Evolutionary conservation across 1,140 invertebrate genomes (phyloP).

Genomic region (Drosophila ogumai): DNA sequence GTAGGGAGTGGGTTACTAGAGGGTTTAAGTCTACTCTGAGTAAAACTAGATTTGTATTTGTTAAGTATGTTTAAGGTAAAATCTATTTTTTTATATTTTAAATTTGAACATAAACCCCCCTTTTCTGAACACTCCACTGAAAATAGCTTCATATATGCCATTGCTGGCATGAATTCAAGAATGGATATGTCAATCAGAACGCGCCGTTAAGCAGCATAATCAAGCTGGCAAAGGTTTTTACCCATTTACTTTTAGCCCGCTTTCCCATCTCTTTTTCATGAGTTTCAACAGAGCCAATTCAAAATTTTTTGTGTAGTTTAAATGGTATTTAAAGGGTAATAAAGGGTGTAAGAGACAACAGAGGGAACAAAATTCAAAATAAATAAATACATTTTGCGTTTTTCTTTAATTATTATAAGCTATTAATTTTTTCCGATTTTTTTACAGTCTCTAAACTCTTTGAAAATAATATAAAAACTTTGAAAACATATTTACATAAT

Average conservation of each 20-base stretch:
- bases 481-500: background rate
- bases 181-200: slow-evolving; percentile 63
- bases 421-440: background rate
- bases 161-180: slow-evolving; percentile 39
- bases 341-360: background rate
- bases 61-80: background rate
- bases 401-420: background rate
- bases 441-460: background rate
- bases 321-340: background rate
- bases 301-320: slow-evolving; percentile 10
- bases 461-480: background rate
- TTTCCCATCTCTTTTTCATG: slow-evolving; percentile 13
- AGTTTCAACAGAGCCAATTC: slow-evolving; percentile 20
- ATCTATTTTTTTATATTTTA: no score
- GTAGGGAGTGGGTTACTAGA: background rate
- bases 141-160: background rate
- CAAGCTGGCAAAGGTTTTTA: slow-evolving; percentile 53
- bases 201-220: slow-evolving; percentile 68
- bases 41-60: no score
- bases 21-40: background rate
- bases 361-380: background rate
- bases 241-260: slow-evolving; percentile 1
- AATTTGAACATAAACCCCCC: background rate
- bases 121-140: background rate
- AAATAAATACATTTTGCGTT: background rate